Conservation (phyloP, 2,113 vertebrate genomes). For the Oncorhynchus masou region DNA sequence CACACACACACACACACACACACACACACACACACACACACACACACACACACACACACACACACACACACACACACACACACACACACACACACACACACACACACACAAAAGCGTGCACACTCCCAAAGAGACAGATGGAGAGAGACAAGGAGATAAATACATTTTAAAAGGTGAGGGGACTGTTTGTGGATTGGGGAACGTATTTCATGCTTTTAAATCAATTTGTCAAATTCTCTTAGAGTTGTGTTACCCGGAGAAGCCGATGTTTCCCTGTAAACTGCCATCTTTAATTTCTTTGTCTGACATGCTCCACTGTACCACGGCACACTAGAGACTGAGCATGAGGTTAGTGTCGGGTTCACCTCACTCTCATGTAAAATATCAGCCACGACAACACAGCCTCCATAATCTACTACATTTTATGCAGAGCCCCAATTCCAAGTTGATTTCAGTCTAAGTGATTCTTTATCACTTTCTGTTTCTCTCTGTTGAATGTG, state of each 20-base stretch:
- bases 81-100: constrained; percentile 21
- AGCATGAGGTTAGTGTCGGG: constrained; percentile 62
- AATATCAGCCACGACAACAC: constrained; percentile 64
- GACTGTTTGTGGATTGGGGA: constrained; percentile 57
- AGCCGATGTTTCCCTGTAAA: constrained; percentile 70
- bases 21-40: constrained; percentile 37
- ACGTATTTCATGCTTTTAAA: constrained; percentile 68
- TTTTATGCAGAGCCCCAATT: constrained; percentile 50
- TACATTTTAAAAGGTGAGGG: constrained; percentile 68
- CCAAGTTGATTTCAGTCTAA: constrained; percentile 1
- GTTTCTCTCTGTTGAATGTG: constrained; percentile 43
- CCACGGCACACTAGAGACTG: constrained; percentile 63
- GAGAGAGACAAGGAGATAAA: constrained; percentile 61
- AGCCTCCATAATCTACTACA: constrained; percentile 63
- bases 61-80: constrained; percentile 1
- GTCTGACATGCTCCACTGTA: constrained; percentile 60
- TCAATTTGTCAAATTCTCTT: constrained; percentile 68
- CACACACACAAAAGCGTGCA: constrained; percentile 2
- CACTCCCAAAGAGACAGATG: constrained; percentile 56
- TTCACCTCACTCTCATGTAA: constrained; percentile 68
- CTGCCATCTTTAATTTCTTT: constrained; percentile 77
- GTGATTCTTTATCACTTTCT: constrained; percentile 56
- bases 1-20: constrained; percentile 24
- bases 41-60: constrained; percentile 17
- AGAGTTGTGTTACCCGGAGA: constrained; percentile 55